Percentiles rank a stretch among this genome's conserved stretches.
Evolutionary conservation across 2,797 vertebrate genomes (phyloP).

Genomic region (Gymnothorax reevesii): DNA sequence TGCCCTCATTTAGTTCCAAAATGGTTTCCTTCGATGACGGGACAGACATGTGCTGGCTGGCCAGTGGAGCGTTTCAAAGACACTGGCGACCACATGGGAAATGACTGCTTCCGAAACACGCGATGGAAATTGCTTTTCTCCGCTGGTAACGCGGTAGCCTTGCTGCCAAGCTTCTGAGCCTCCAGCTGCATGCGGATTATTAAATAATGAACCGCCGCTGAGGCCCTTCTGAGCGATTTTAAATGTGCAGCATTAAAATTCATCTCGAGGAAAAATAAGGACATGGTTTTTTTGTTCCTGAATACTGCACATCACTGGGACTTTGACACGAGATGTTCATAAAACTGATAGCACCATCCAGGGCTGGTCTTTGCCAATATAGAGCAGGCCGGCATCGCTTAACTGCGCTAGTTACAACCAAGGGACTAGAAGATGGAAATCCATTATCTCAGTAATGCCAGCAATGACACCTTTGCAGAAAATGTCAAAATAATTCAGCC

Average conservation of each 20-base stretch:
- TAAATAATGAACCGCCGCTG: not conserved
- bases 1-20: not conserved
- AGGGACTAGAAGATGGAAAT: not conserved
- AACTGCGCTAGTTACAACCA: not conserved
- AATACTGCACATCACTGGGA: not conserved
- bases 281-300: not conserved
- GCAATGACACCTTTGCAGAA: not conserved
- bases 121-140: not conserved
- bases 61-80: not conserved
- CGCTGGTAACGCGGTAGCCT: not conserved
- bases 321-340: not conserved
- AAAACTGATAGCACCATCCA: not conserved
- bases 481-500: not conserved
- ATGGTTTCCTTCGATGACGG: not conserved
- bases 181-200: not conserved
- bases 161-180: not conserved
- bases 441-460: not conserved
- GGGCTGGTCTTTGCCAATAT: not conserved
- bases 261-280: not conserved
- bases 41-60: not conserved
- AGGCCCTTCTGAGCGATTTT: not conserved
- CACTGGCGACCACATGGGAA: not conserved
- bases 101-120: not conserved
- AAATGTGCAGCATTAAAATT: not conserved
- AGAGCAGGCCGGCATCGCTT: not conserved